Base-by-base conservation (phyloP, 2,797 vertebrate genomes). In the Scomberomorus guttatus region DNA sequence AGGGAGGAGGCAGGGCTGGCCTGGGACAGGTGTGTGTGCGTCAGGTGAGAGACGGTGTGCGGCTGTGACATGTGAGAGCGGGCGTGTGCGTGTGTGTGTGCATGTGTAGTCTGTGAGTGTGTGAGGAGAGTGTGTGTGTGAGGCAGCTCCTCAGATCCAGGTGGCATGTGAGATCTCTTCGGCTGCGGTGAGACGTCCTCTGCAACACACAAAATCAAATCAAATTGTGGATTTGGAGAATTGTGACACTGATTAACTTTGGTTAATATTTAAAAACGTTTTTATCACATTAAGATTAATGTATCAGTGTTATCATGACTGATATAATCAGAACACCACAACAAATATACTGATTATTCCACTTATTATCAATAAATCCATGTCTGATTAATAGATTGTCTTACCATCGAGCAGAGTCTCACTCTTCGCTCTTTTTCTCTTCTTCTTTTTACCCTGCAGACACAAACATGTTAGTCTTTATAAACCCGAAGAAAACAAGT, bases 401-500 rank as follows among this genome's bases (percentile, higher is more conserved):
- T 88, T 84, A 97, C 97, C 92, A 75, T 96, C 96, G 0, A 84
- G 5, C 39, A 95, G 94, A 5, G 92, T 91, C 74, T 95, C 96
- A 0, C 94, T 94, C 92, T 95, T 96, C 39, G 91, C 94, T 5
- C 97, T 94, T 96, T 98, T 99, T 68, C 97, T 94, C 92, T 99
- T 99, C 95, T 99, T 99, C 82, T 97, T 97, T 84, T 98, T 98
- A 8, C 97, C 97, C 97, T 98, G 87, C 13, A 84, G 20, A 85
- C 54, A 88, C 44, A 85, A 24, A 65, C 25, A 50, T 0, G 17
- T 46, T 25, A 24, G 51, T 46, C 15, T 34, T n/a, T n/a, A n/a
- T n/a, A n/a, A n/a, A n/a, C n/a, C n/a, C n/a, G n/a, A n/a, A n/a
- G n/a, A n/a, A n/a, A n/a, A n/a, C n/a, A n/a, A n/a, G n/a, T n/a